A percentile compares a stretch with the other conserved stretches of the same genome.
These are phyloP conservation scores for Incurvaria masculella DNA, from an alignment of 2,888 invertebrate species.

Conservation along the genomic window DNA sequence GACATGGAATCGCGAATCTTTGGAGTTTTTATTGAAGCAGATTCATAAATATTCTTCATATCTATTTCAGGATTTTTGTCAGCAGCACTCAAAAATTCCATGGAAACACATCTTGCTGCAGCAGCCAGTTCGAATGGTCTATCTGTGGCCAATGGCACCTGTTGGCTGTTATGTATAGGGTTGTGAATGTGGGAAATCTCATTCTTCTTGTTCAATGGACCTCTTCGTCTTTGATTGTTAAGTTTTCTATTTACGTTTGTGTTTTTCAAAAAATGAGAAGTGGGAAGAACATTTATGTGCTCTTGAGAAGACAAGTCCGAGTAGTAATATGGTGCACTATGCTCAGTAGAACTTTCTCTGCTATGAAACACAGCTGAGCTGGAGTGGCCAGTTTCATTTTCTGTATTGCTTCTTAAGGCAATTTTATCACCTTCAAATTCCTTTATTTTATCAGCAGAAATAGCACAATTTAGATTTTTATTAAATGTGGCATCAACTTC, in stretches of 20 bases:
- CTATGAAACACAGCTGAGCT: conserved; percentile 54
- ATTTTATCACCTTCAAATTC: conserved; percentile 45
- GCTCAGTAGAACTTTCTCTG: conserved; percentile 61
- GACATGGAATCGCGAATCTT: conserved; percentile 53
- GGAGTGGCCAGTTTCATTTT: conserved; percentile 31
- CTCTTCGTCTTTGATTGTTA: conserved; percentile 71
- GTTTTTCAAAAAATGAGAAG: conserved; percentile 47
- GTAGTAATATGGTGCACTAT: conserved; percentile 82
- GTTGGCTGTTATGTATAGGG: conserved; percentile 54
- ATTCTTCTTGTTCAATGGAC: conserved; percentile 56
- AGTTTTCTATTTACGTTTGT: conserved; percentile 54
- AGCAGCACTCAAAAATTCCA: conserved; percentile 63
- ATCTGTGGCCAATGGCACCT: conserved; percentile 28
- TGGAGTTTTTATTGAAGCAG: conserved; percentile 58
- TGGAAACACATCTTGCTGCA: conserved; percentile 60
- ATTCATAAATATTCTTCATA: conserved; percentile 70
- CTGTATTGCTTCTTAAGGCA: conserved; percentile 28
- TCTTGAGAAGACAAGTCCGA: conserved; percentile 67
- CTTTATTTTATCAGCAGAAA: conserved; percentile 42
- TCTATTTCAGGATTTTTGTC: conserved; percentile 66
- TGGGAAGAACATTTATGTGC: conserved; percentile 43
- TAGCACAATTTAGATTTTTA: conserved; percentile 45
- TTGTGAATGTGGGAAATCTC: conserved; percentile 73
- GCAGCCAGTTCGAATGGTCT: conserved; percentile 51
- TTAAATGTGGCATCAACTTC: conserved; percentile 35